These are phyloP conservation scores for Semaprochilodus insignis DNA, from an alignment of 2,797 vertebrate genomes.

Conservation along the genomic window DNA sequence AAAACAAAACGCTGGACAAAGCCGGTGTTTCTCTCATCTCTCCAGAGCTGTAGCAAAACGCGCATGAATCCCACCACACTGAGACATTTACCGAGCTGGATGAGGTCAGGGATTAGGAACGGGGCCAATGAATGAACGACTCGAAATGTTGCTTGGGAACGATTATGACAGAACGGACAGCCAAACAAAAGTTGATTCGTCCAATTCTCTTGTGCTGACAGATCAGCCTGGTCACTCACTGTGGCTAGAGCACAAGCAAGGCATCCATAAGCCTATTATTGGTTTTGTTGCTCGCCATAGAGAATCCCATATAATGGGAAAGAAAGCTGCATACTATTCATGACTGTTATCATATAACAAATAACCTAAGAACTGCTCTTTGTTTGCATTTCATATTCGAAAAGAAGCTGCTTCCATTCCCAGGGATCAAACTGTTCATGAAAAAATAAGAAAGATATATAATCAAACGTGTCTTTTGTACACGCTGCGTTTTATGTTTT, in stretches of 20 bases:
- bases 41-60: conserved; percentile 12
- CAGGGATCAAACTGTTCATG: not conserved
- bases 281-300: conserved; percentile 64
- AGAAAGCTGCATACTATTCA: conserved; percentile 16
- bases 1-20: conserved; percentile 2
- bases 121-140: not conserved
- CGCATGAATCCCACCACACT: not conserved
- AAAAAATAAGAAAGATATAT: no score
- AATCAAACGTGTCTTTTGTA: no score
- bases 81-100: not conserved
- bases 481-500: no score
- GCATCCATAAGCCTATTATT: conserved; percentile 68
- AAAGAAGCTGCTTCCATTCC: no score
- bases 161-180: not conserved
- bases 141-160: not conserved
- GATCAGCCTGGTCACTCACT: conserved; percentile 34
- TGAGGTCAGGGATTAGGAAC: conserved; percentile 17
- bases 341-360: not conserved
- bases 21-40: not conserved
- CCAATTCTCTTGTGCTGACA: conserved; percentile 40
- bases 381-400: not conserved
- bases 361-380: not conserved
- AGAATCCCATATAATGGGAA: conserved; percentile 65
- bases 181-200: not conserved
- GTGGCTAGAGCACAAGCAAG: conserved; percentile 3